Base-by-base conservation (phyloP, 2,888 invertebrate species). In the Caenorhabditis sp. region DNA sequence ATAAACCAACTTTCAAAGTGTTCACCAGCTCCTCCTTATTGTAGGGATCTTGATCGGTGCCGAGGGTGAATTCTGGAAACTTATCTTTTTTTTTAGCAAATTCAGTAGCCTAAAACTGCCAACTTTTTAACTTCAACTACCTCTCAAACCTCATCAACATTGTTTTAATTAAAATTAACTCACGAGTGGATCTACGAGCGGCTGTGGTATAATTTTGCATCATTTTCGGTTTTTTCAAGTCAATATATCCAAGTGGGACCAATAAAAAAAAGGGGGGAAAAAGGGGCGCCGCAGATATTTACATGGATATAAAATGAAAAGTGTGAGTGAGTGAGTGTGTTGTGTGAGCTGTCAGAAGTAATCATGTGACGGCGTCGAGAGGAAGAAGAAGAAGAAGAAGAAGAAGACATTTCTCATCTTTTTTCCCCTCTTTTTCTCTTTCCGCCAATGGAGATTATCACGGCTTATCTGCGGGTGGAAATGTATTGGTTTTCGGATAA, bases 31-130 rank as follows among this genome's bases (percentile, higher is more conserved):
- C 84, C 26, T 56, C 65, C 52, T 81, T 77, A 46, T 84, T 84
- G 75, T 79, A 84, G 0, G 84, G 84, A 56, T 84, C 84, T 37
- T 80, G 77, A 37, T 77, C 78, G 13, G 80, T 80, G 13, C 82
- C 82, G 15, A 82, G 65, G 1, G 76, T 76, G 39, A 76, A 71
- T 65, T 76, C 76, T 76, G 71, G 39, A 76, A 76, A 37, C 27
- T 37, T 53, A 13, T 30, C 15, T 32, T 5, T 2, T 22, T 53
- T 53, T 35, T 53, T 53, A n/a, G 17, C 7, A 26, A 35, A 35
- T 35, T 50, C 30, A 9, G 32, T 32, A 48, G 13, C 26, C 26
- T 8, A 22, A 24, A 48, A 26, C 8, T 5, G 2, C 24, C 4
- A 22, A 48, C 24, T 8, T n/a, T 15, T 26, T 24, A 35, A 53